Percentiles rank a stretch among this genome's conserved stretches.
Conservation (phyloP, 2,797 vertebrate genomes). For the Delichon dasypus region DNA sequence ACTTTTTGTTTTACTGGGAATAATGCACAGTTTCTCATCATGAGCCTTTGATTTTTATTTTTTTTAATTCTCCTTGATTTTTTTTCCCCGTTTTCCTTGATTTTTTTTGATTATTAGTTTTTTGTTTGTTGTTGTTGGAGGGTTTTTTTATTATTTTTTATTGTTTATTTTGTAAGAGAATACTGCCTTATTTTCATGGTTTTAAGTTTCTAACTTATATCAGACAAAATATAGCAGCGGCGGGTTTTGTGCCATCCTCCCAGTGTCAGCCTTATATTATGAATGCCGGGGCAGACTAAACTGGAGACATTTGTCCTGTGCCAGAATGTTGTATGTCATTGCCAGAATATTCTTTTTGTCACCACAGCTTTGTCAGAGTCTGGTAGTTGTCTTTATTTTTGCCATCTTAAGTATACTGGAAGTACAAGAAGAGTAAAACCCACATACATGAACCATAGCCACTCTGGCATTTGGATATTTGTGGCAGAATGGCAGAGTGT, state of each 20-base stretch:
- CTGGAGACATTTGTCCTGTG: background rate
- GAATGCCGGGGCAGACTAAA: background rate
- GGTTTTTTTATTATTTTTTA: background rate
- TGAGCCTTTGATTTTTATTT: background rate
- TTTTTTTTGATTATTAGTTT: background rate
- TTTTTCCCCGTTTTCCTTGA: background rate
- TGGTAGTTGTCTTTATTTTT: background rate
- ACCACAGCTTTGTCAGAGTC: background rate
- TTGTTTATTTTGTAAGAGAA: background rate
- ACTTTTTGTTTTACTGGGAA: slow-evolving; percentile 44
- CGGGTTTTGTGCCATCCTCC: background rate
- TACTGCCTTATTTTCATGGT: background rate
- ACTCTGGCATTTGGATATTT: background rate
- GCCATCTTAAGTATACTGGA: background rate
- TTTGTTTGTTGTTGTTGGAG: background rate
- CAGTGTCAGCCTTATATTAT: background rate
- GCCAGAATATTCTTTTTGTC: background rate
- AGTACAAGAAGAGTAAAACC: background rate
- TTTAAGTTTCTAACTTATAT: background rate
- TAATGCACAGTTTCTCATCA: background rate
- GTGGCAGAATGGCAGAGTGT: background rate
- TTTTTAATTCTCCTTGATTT: background rate
- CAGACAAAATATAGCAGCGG: background rate
- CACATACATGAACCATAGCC: rapidly evolving
- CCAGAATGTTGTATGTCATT: background rate